Conservation (phyloP, 2,113 vertebrate genomes). For the Symphodus melops region DNA sequence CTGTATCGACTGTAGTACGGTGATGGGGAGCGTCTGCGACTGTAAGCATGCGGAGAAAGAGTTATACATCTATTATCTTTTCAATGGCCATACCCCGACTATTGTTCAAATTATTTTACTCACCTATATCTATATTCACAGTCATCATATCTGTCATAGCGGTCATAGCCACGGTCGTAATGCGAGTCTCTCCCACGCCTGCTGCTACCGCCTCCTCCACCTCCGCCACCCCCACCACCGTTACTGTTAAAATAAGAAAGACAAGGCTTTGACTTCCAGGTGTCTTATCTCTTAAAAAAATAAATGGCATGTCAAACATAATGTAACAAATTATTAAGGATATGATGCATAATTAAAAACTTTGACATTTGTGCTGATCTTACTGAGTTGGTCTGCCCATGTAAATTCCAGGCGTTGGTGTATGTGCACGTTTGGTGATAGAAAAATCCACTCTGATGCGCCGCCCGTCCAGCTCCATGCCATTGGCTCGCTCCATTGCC, state of each 20-base stretch:
- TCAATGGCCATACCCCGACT: background rate
- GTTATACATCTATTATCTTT: background rate
- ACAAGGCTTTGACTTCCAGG: conserved; percentile 1
- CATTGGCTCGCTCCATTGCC: conserved; percentile 94
- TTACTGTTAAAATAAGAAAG: conserved; percentile 40
- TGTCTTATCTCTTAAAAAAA: background rate
- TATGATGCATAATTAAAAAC: background rate
- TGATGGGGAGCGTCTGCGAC: conserved; percentile 90
- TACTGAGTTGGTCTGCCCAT: conserved; percentile 95
- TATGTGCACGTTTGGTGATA: conserved; percentile 94
- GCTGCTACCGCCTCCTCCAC: conserved; percentile 68
- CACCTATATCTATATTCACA: conserved; percentile 93
- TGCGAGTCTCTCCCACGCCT: conserved; percentile 89
- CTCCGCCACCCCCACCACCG: conserved; percentile 60
- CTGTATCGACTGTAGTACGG: conserved; percentile 93
- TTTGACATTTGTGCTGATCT: conserved; percentile 16
- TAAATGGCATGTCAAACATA: background rate
- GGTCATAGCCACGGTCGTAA: conserved; percentile 81
- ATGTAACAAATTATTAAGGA: background rate
- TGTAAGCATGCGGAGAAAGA: conserved; percentile 28
- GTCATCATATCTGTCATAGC: conserved; percentile 93
- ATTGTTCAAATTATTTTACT: background rate
- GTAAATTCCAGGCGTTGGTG: conserved; percentile 94
- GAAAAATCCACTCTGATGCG: conserved; percentile 94
- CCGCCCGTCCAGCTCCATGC: conserved; percentile 94